A percentile compares a stretch with the other conserved stretches of the same genome.
These are phyloP conservation scores for Lydus trimaculatus DNA, from an alignment of 2,888 invertebrate species.

Conservation along the genomic window DNA sequence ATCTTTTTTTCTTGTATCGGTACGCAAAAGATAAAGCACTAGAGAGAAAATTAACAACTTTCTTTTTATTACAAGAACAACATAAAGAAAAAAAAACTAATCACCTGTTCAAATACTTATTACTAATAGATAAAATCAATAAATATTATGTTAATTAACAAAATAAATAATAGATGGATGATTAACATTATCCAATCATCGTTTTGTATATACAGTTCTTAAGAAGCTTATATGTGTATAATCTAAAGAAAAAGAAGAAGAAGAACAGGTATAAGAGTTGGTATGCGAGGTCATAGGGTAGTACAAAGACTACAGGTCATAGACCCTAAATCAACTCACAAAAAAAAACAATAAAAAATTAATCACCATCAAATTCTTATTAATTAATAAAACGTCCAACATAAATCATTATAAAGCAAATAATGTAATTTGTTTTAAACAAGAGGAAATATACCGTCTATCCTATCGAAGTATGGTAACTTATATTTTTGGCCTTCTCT, in stretches of 20 bases:
- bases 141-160: conserved; percentile 4
- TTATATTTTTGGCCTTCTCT: no score
- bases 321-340: conserved; percentile 50
- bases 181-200: conserved; percentile 6
- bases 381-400: not conserved
- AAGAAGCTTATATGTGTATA: not conserved
- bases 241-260: conserved; percentile 1
- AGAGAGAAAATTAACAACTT: conserved; percentile 4
- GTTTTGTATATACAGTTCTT: not conserved
- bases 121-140: conserved; percentile 1
- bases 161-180: not conserved
- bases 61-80: not conserved
- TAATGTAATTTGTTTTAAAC: no score
- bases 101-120: conserved; percentile 7
- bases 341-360: conserved; percentile 37
- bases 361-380: not conserved
- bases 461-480: no score
- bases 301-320: conserved; percentile 57
- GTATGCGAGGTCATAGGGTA: conserved; percentile 62
- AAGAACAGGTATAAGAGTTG: conserved; percentile 55
- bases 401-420: not conserved
- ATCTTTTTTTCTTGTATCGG: not conserved
- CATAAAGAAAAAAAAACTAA: not conserved
- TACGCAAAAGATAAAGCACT: not conserved
- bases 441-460: no score